These are phyloP conservation scores for Eristalis pertinax DNA, from an alignment of 2,888 invertebrate genomes.

Conservation along the genomic window DNA sequence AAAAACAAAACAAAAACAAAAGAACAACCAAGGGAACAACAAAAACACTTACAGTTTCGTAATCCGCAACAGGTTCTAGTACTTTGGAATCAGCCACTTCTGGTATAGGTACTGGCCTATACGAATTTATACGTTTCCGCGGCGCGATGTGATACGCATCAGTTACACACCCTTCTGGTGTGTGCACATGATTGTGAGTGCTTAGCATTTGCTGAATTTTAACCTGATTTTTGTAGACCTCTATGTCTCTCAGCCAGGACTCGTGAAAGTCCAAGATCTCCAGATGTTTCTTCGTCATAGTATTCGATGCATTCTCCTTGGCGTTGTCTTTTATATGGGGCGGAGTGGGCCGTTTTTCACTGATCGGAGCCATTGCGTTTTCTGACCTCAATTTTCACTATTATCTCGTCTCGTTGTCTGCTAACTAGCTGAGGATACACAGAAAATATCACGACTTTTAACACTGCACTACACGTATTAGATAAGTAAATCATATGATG, in stretches of 20 bases:
- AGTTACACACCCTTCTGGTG: conserved; percentile 65
- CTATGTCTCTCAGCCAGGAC: conserved; percentile 80
- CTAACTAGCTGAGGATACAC: conserved; percentile 38
- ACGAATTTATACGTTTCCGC: conserved; percentile 49
- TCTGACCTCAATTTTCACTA: conserved; percentile 44
- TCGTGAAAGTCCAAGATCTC: conserved; percentile 81
- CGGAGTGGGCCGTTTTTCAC: conserved; percentile 78
- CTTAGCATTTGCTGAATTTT: conserved; percentile 76
- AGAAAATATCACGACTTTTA: conserved; percentile 35
- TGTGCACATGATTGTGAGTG: conserved; percentile 76
- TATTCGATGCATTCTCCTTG: conserved; percentile 76
- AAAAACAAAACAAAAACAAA: not conserved
- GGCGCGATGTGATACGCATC: not conserved
- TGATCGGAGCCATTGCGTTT: conserved; percentile 79
- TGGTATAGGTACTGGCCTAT: not conserved
- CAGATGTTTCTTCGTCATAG: conserved; percentile 65
- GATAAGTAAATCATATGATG: conserved; percentile 70
- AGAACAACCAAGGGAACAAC: conserved; percentile 2
- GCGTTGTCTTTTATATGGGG: conserved; percentile 73
- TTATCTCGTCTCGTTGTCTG: conserved; percentile 60
- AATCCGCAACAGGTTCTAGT: not conserved
- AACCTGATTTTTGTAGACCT: conserved; percentile 78
- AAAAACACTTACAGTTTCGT: conserved; percentile 53
- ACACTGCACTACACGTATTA: conserved; percentile 44
- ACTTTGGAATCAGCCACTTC: not conserved